Evolutionary conservation across 1,140 invertebrate genomes (phyloP), one percentile per base, ranked within the genome.

Genomic region (Epicauta chinensis): DNA sequence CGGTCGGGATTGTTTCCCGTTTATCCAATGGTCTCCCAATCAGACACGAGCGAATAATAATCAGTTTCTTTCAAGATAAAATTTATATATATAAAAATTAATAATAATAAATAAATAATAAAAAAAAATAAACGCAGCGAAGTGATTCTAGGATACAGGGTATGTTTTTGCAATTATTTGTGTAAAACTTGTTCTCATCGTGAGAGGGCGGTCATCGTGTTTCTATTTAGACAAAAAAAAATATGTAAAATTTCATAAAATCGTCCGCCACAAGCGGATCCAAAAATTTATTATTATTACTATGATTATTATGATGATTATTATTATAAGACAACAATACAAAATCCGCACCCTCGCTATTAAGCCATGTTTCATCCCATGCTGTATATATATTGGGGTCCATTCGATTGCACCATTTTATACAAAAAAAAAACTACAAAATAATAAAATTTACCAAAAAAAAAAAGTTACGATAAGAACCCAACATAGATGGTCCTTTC

Each of bases 131-230:
- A 64, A 73, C 75, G 74, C 75, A 75, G 74, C 75, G 73, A 79
- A 77, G 78, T 80, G 78, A 79, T 78, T 78, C 75, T 80, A 80
- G 78, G 78, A 80, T 80, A 81, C 79, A 81, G 79, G 79, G 79
- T 81, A 81, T 80, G 79, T 72, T 79, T 80, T 81, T 80, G 77
- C 77, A 79, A 79, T 79, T 79, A 78, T 79, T 78, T 78, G 77
- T 77, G 77, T 77, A 77, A 73, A n/a, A 79, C 77, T 78, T 71
- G 77, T 77, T 75, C 74, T 78, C 75, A 76, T 67, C 60, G 58
- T 64, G 54, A 59, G 57, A 60, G 56, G 64, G 61, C 62, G 64
- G 65, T 55, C 61, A 58, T 53, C 56, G 59, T 61, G 42, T 64
- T 61, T 61, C 53, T 59, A 62, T 56, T 61, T 54, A 42, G 54